Percentiles rank a stretch among this genome's conserved stretches.
These are phyloP conservation scores for Pygoscelis antarcticus DNA, from an alignment of 2,113 vertebrate species.

Conservation along the genomic window DNA sequence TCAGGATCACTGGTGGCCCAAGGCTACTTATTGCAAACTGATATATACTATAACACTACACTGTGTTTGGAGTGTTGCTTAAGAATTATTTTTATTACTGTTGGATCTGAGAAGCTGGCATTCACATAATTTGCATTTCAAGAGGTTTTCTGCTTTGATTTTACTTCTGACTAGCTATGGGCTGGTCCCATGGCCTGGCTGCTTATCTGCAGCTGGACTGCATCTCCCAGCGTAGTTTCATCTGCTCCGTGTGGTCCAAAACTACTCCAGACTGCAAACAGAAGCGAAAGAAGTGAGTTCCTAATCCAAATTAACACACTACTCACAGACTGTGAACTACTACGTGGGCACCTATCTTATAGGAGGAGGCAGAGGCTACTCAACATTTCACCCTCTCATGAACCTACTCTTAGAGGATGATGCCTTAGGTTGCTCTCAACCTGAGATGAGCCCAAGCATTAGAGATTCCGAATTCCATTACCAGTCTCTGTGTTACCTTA, in stretches of 20 bases:
- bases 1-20: not conserved
- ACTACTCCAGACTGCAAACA: not conserved
- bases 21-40: not conserved
- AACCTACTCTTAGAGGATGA: not conserved
- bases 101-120: not conserved
- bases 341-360: not conserved
- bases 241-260: not conserved
- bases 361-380: not conserved
- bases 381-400: not conserved
- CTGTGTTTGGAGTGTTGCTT: not conserved
- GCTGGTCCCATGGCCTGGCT: not conserved
- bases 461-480: not conserved
- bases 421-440: not conserved
- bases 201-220: not conserved
- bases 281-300: not conserved
- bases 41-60: fast-evolving
- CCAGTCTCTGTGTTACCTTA: not conserved
- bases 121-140: not conserved
- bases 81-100: not conserved
- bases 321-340: not conserved
- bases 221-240: not conserved
- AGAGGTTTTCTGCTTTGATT: not conserved
- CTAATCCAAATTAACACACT: not conserved
- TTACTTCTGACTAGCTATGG: not conserved
- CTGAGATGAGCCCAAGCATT: not conserved